These are phyloP conservation scores for Belgica antarctica DNA, from an alignment of 2,888 invertebrate species.

Conservation along the genomic window DNA sequence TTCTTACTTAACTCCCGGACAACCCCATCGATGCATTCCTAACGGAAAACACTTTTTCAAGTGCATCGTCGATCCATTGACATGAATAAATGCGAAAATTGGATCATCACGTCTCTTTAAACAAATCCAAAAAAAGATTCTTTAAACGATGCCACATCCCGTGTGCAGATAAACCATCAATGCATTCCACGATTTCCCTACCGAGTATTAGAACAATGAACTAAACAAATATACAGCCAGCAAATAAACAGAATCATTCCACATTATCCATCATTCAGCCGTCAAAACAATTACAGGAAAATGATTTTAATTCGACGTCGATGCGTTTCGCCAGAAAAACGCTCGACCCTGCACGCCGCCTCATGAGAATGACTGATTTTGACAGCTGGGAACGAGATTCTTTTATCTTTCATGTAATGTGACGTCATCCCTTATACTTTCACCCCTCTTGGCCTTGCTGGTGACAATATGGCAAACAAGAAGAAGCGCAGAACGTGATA, in stretches of 20 bases:
- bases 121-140: no score
- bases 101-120: no score
- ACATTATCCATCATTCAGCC: background rate
- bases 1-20: no score
- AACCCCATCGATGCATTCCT: no score
- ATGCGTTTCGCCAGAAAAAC: background rate
- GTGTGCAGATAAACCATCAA: no score
- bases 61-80: no score
- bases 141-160: no score
- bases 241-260: no score
- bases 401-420: constrained; percentile 10
- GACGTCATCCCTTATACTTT: background rate
- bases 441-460: background rate
- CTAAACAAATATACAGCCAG: background rate
- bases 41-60: no score
- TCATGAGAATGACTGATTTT: constrained; percentile 39
- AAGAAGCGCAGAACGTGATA: background rate
- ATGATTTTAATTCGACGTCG: background rate
- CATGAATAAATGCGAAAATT: no score
- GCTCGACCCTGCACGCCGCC: background rate
- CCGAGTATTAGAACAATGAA: background rate
- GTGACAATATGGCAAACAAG: background rate
- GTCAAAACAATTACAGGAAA: constrained; percentile 21
- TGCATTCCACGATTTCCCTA: no score
- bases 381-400: constrained; percentile 36